Evolutionary conservation across 2,888 invertebrate genomes (phyloP), one percentile per base, ranked within the genome.

Genomic region (Apamea crenata): DNA sequence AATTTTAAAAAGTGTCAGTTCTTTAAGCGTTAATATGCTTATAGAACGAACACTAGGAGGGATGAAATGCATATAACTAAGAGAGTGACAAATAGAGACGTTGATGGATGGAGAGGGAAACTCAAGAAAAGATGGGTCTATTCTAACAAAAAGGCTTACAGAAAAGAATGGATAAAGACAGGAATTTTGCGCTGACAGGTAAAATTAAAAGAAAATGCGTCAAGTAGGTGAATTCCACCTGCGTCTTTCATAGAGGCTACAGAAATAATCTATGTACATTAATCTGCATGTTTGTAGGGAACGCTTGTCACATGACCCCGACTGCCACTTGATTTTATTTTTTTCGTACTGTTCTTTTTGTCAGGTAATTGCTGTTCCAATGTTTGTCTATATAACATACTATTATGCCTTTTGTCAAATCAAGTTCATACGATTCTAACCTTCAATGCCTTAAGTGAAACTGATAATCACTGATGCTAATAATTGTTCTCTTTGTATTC

Each of bases 401-500:
- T 63, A 56, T 65, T 70, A 53, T 61, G 47, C 61, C 29, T 80
- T 40, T 68, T 80, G n/a, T 68, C 5, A 66, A 66, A 44, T 68
- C 32, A 68, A 72, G 32, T 82, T 70, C 65, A 78, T 59, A 67
- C 71, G n/a, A 81, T 68, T 82, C 12, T 70, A 69, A 75, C 63
- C 65, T 80, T 40, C 80, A 75, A 59, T 66, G 50, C 36, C n/a
- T 63, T 29, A 14, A 74, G 75, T 66, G 80, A 79, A 79, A 81
- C 77, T 73, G 74, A 79, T 83, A 73, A 81, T 88, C 44, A 71
- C 21, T 53, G 25, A 67, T 36, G 69, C 61, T 75, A 75, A 80
- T 86, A 68, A 86, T 72, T 81, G 84, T 80, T 80, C 40, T 78
- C 79, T 77, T 70, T 61, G 71, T 84, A 65, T 87, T 88, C 73